phyloP scores from a whole-genome alignment of 2,113 vertebrate genomes.

The Boulengeromyrus knoepffleri region DNA sequence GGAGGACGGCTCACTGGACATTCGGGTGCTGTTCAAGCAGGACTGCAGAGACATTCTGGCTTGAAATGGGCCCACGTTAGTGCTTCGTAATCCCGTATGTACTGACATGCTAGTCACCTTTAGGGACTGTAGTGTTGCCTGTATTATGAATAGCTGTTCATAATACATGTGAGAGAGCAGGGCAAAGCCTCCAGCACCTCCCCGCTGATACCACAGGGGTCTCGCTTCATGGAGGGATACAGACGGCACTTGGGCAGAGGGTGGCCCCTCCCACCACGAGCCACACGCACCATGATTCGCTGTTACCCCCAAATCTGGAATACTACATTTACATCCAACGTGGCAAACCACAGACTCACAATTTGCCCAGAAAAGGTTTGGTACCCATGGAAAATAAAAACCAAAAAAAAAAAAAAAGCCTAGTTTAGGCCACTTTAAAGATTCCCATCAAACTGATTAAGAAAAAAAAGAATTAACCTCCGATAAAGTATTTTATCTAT shows the following conservation, averaged over 20 bases:
- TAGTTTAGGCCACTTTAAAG: slow-evolving; percentile 74
- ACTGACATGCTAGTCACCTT: slow-evolving; percentile 34
- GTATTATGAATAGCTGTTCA: slow-evolving; percentile 55
- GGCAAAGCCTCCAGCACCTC: neutral
- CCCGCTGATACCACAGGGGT: neutral
- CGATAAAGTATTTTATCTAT: slow-evolving; percentile 78
- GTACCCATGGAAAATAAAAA: slow-evolving; percentile 59
- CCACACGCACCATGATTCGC: neutral
- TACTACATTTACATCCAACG: slow-evolving; percentile 43
- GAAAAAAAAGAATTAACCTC: slow-evolving; percentile 71
- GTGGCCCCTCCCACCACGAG: neutral
- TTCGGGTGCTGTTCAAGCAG: neutral
- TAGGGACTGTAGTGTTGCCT: slow-evolving; percentile 60
- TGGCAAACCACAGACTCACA: slow-evolving; percentile 52
- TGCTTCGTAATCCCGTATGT: slow-evolving; percentile 26
- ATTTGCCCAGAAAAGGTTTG: slow-evolving; percentile 57
- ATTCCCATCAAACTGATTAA: slow-evolving; percentile 70
- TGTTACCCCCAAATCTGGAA: neutral
- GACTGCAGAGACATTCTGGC: neutral
- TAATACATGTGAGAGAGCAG: slow-evolving; percentile 30
- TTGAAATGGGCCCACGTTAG: neutral
- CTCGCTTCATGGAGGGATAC: neutral
- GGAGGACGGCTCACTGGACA: neutral
- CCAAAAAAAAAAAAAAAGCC: slow-evolving; percentile 57
- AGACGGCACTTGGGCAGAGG: neutral